Base-by-base conservation (phyloP, 2,113 vertebrate species). In the Taurulus bubalis region DNA sequence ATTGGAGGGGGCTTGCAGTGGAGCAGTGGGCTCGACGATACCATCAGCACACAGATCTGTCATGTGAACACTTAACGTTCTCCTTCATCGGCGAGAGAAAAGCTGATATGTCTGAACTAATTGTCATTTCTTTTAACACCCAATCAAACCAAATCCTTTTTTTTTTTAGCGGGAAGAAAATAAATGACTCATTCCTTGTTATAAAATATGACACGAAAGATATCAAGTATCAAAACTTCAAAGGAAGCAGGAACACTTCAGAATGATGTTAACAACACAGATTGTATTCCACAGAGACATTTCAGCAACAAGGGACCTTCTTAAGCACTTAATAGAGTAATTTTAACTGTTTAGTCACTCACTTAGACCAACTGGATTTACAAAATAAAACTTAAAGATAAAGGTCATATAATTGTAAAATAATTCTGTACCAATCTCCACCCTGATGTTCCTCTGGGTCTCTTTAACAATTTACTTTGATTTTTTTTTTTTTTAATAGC, bases 1-100 rank as follows among this genome's bases (percentile, higher is more conserved):
- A 90, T 91, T 74, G 82, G 80, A 79, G 68, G 30, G 58, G 45
- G 75, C 75, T 76, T 73, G 67, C 36, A 58, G 77, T 40, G 68
- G 51, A 10, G 66, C 63, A 72, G 59, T 3, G 42, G 20, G 34
- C 28, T 68, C 64, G 56, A 20, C 76, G 76, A 77, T 8, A 47
- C 36, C 55, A 80, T 76, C 53, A 15, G 56, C 67, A 0, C 60
- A 18, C 12, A 42, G 34, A 67, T 68, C 42, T 47, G 20, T 69
- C 3, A 34, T 14, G 11, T 62, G 63, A 78, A 55, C 22, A 64
- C 32, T 63, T 65, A 26, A 38, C 62, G 47, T 28, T 24, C 22
- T 42, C 6, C 66, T 22, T 26, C 22, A 7, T 30, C 53, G 62
- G 59, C 40, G 42, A 18, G 6, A 53, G 51, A 11, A 12, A 30